Evolutionary conservation across 1,140 invertebrate species (phyloP), one percentile per base, ranked within the genome.

Genomic region (Trichonephila clavipes): DNA sequence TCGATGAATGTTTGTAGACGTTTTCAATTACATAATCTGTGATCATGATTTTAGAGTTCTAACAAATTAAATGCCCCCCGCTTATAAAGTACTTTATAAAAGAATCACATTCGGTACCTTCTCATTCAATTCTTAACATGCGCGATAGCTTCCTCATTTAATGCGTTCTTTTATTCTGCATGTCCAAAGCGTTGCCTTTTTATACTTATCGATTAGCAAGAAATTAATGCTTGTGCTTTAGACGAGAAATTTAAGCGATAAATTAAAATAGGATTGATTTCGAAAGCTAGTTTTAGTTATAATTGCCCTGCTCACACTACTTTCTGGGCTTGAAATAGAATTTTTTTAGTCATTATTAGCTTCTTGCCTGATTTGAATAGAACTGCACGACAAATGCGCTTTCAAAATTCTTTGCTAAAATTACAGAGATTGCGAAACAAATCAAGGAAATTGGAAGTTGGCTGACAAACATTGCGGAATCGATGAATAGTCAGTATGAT

Each of bases 151-250:
- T 77, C 34, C 72, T 40, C 14, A 34, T 34, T 34, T 34, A 77
- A 77, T 77, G 72, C 28, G 72, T 34, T 77, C 18, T 77, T 40
- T 40, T 40, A 28, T 18, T 77, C 72, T 77, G 72, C 72, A 77
- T 77, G 72, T 77, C 28, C 12, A 77, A 34, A 34, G 28, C 28
- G 18, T 77, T 77, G 72, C 72, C 28, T 77, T 77, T 77, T 34
- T 18, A 77, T 18, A 34, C 18, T 34, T 34, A 77, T 12, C 28
- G 10, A 77, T 40, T 77, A 77, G 72, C 24, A 77, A 77, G 16
- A 34, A 40, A 3, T 77, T 19, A 34, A 77, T 77, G 72, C 72
- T 77, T 77, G 72, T 77, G 72, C 72, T 40, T 77, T 77, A 77
- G 72, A 34, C 1, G 34, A 77, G 16, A 77, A 40, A 5, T 40